Percentiles rank a stretch among this genome's conserved stretches.
Evolutionary conservation across 1,140 invertebrate species (phyloP).

Genomic region (Aricia agestis): DNA sequence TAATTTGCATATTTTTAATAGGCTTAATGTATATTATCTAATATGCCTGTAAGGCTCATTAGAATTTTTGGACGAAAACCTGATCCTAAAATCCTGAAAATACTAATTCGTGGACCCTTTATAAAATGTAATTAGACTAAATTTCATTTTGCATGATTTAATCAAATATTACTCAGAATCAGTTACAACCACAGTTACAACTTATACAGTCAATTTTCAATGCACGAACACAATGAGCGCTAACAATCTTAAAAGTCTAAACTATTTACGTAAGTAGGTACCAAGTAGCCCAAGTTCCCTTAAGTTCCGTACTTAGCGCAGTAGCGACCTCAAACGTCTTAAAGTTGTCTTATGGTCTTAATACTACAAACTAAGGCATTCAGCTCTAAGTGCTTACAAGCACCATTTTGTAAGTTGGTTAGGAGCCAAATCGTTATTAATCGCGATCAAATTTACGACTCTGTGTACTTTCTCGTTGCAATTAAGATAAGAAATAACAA

Average conservation of each 20-base stretch:
- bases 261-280: conserved; percentile 3
- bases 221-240: background rate
- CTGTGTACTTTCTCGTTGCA: conserved; percentile 26
- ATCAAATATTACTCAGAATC: no score
- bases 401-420: conserved; percentile 33
- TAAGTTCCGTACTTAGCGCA: background rate
- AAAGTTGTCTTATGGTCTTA: conserved; percentile 39
- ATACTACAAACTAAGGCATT: conserved; percentile 32
- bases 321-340: conserved; percentile 27
- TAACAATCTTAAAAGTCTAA: conserved; percentile 2
- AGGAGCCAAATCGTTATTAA: conserved; percentile 37
- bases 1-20: no score
- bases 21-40: no score
- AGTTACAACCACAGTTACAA: no score
- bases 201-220: background rate
- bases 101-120: no score
- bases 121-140: no score
- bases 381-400: conserved; percentile 33
- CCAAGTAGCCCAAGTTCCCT: background rate
- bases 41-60: no score
- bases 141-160: no score
- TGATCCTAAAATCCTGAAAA: no score
- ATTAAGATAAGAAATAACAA: conserved; percentile 19
- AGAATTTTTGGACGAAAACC: no score
- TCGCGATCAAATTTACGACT: conserved; percentile 33